phyloP scores from a whole-genome alignment of 2,113 vertebrate genomes.

The Amblyornis subalaris region DNA sequence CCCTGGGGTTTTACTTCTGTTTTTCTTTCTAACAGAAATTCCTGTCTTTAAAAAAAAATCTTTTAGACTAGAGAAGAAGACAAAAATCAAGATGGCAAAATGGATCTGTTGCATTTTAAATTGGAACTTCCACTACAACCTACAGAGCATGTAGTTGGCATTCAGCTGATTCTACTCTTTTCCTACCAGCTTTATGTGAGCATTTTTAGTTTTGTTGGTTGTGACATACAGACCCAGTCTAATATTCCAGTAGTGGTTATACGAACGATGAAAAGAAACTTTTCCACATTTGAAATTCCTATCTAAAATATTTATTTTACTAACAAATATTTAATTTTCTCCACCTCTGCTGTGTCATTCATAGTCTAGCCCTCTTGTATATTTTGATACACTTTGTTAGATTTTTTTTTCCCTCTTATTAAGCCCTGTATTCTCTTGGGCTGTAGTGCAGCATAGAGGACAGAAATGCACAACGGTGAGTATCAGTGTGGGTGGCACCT shows the following conservation, averaged over 20 bases:
- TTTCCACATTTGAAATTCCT: not conserved
- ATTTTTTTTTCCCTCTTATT: not conserved
- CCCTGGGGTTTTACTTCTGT: not conserved
- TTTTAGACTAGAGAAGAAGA: slow-evolving; percentile 88
- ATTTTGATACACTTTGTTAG: not conserved
- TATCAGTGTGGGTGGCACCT: not conserved
- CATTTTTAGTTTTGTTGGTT: not conserved
- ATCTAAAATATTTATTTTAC: not conserved
- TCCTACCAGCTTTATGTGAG: slow-evolving; percentile 89
- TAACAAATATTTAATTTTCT: not conserved
- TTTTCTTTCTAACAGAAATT: not conserved
- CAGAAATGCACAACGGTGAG: not conserved
- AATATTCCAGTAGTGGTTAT: not conserved
- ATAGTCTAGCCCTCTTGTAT: not conserved
- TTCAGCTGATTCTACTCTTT: slow-evolving; percentile 91
- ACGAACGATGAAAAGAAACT: not conserved
- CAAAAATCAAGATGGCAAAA: slow-evolving; percentile 87
- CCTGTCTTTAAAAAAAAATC: not conserved
- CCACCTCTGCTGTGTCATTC: not conserved
- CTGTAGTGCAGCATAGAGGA: not conserved
- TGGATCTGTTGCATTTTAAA: slow-evolving; percentile 78
- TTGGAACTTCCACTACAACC: slow-evolving; percentile 83
- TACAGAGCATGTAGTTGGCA: slow-evolving; percentile 79
- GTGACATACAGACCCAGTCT: not conserved
- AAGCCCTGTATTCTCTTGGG: not conserved